Base-by-base conservation (phyloP, 2,113 vertebrate species). In the Amazona guildingii region DNA sequence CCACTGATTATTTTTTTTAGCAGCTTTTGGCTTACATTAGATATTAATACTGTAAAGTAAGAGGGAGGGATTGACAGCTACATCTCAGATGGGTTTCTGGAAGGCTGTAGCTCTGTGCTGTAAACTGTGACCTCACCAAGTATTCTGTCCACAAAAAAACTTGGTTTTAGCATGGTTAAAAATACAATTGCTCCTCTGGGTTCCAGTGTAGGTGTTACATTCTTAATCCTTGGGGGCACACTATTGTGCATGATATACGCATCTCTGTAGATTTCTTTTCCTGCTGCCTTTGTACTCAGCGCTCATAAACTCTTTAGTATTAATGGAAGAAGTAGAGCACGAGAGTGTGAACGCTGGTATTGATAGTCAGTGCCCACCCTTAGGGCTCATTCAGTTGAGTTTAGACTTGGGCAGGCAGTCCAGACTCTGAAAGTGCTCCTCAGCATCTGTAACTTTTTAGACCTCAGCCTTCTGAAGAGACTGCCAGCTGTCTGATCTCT, bases 71-170 rank as follows among this genome's bases (percentile, higher is more conserved):
- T 39, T 63, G 61, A 63, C 57, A 59, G 57, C 33, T 59, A 59
- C 33, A 23, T 59, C 57, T 95, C 92, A 86, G 73, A 31, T 93
- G 94, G 88, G 88, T 95, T 97, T 67, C 86, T 92, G 93, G 91
- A 95, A 93, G 88, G 75, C 70, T 89, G 43, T 39, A 52, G 85
- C 86, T 94, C 77, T 92, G 92, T 96, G 82, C 92, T 80, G 64
- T 88, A 82, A 86, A 52, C 29, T 33, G 4, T 94, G 91, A 97
- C 82, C 92, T 97, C 82, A 88, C 68, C 59, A 70, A 84, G 8
- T 76, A 64, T 80, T 59, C 77, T 86, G n/a, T 77, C 62, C 24
- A 35, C 27, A 63, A 61, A 88, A 67, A 67, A 44, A 33, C 0
- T 4, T 35, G 16, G 2, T 43, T 82, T 80, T 74, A 70, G 14